Percentiles rank a stretch among this genome's conserved stretches.
Conservation (phyloP, 2,113 vertebrate species). For the Donacobius atricapilla region DNA sequence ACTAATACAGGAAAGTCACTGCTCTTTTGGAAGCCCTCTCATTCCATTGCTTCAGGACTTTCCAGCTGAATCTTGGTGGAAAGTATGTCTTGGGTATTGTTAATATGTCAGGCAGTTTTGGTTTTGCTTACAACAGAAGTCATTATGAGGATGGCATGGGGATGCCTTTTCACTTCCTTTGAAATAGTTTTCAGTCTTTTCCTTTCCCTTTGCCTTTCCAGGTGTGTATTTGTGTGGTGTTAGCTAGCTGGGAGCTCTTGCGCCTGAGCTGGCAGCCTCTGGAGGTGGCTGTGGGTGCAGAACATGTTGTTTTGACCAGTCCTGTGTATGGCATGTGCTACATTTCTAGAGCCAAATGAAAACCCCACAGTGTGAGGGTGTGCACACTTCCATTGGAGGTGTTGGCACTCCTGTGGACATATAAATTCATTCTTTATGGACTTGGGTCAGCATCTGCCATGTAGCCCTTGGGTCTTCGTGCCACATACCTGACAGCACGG, state of each 20-base stretch:
- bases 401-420: neutral
- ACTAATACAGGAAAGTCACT: neutral
- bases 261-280: neutral
- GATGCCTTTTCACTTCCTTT: neutral
- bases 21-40: neutral
- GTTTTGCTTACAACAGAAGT: neutral
- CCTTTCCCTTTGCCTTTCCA: neutral
- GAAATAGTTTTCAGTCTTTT: neutral
- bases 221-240: fast-evolving
- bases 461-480: neutral
- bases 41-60: neutral
- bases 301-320: neutral
- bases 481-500: fast-evolving
- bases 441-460: fast-evolving
- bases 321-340: neutral
- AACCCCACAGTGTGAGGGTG: fast-evolving
- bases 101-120: neutral
- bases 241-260: neutral
- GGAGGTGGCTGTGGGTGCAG: neutral
- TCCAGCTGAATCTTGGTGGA: neutral
- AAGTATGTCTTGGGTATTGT: neutral
- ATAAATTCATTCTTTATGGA: neutral
- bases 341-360: neutral
- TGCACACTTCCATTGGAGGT: fast-evolving
- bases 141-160: fast-evolving